These are phyloP conservation scores for Dasysyrphus albostriatus DNA, from an alignment of 2,888 invertebrate genomes.

Conservation along the genomic window DNA sequence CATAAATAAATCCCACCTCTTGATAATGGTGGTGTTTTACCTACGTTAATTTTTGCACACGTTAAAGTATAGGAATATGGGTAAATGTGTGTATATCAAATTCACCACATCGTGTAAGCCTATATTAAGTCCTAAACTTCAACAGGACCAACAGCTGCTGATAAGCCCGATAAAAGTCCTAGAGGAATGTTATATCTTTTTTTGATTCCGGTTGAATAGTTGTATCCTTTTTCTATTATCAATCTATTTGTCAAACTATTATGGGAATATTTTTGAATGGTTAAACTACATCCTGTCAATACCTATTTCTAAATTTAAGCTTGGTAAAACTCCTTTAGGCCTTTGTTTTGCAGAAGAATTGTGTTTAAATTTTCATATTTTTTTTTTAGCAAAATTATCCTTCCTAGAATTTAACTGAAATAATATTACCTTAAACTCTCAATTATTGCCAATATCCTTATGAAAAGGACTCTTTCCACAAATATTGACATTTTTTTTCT, in stretches of 20 bases:
- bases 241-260: constrained; percentile 10
- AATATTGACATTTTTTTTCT: not conserved
- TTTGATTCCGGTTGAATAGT: constrained; percentile 10
- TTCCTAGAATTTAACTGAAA: not conserved
- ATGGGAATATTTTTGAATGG: too few species aligned
- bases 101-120: constrained; percentile 1
- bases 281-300: not conserved
- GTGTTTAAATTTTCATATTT: not conserved
- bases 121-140: constrained; percentile 11
- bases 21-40: too few species aligned
- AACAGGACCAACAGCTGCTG: constrained; percentile 2
- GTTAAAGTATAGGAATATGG: constrained; percentile 4
- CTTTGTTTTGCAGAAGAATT: not conserved
- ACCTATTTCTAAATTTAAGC: constrained; percentile 5
- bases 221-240: constrained; percentile 15
- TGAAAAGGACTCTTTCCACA: not conserved
- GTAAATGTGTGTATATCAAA: not conserved
- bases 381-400: not conserved
- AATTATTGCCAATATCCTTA: not conserved
- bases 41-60: constrained; percentile 31
- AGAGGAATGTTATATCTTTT: not conserved
- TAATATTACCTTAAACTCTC: not conserved
- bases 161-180: constrained; percentile 9
- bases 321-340: not conserved
- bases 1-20: constrained; percentile 26